Percentiles rank a stretch among this genome's conserved stretches.
Evolutionary conservation across 2,888 invertebrate genomes (phyloP).

Genomic region (Biston stratarius): DNA sequence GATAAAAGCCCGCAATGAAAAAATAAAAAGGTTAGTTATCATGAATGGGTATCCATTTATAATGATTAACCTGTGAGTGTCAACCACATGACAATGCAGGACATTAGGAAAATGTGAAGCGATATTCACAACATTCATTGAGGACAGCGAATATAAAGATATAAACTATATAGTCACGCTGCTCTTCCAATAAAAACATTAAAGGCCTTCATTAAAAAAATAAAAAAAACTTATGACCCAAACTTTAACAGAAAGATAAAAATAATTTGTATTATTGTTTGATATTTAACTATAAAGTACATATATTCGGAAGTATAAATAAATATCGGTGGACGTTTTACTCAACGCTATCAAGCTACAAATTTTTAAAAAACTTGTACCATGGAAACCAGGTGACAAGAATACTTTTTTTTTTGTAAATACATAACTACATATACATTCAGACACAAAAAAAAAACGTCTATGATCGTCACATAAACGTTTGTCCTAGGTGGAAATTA

Average conservation of each 20-base stretch:
- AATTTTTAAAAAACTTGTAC: background rate
- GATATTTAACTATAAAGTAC: no score
- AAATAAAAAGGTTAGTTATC: background rate
- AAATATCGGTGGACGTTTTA: no score
- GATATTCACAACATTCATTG: background rate
- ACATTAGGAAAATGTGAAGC: background rate
- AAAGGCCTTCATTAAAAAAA: background rate
- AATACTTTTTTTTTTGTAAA: background rate
- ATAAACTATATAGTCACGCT: background rate
- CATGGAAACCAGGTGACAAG: background rate
- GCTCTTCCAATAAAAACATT: background rate
- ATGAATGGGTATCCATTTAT: background rate
- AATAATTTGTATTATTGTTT: background rate
- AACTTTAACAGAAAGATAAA: background rate
- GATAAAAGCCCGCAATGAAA: background rate
- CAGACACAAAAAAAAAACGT: no score
- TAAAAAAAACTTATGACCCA: background rate
- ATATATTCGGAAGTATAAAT: no score
- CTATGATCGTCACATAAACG: no score
- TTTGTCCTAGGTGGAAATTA: no score
- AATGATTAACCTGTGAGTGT: background rate
- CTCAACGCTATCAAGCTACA: no score
- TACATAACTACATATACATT: background rate
- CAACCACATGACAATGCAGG: background rate
- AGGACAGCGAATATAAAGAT: background rate